phyloP scores from a whole-genome alignment of 2,888 invertebrate species.

The Altica lythri region DNA sequence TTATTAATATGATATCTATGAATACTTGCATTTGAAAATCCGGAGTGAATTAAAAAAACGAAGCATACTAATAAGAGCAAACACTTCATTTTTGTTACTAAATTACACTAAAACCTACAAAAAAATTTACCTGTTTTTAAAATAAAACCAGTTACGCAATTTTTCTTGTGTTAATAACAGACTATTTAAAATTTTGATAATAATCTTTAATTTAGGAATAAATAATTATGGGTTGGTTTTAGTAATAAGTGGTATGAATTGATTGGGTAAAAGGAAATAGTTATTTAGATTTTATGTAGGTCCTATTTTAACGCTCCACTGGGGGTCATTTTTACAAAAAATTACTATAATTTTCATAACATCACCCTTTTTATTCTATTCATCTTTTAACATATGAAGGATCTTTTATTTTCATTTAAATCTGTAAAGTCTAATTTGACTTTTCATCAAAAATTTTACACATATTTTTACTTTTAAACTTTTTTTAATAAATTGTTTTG shows the following conservation, averaged over 20 bases:
- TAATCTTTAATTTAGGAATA: not conserved
- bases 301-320: not conserved
- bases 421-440: too few relatives aligned
- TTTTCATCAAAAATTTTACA: too few relatives aligned
- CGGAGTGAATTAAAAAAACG: constrained; percentile 5
- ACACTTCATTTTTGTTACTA: too few relatives aligned
- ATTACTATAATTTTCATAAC: constrained; percentile 8
- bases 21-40: constrained; percentile 18
- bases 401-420: too few relatives aligned
- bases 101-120: not conserved
- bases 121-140: not conserved
- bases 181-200: not conserved
- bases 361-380: too few relatives aligned
- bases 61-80: too few relatives aligned
- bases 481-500: too few relatives aligned
- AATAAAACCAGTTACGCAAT: too few relatives aligned
- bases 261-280: not conserved
- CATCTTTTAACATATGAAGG: too few relatives aligned
- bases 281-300: not conserved
- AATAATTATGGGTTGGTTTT: not conserved
- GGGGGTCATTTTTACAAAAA: constrained; percentile 5
- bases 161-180: not conserved
- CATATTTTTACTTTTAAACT: too few relatives aligned
- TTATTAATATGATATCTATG: too few relatives aligned
- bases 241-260: not conserved